Evolutionary conservation across 2,113 vertebrate species (phyloP).

Genomic region (Dunckerocampus dactyliophorus): DNA sequence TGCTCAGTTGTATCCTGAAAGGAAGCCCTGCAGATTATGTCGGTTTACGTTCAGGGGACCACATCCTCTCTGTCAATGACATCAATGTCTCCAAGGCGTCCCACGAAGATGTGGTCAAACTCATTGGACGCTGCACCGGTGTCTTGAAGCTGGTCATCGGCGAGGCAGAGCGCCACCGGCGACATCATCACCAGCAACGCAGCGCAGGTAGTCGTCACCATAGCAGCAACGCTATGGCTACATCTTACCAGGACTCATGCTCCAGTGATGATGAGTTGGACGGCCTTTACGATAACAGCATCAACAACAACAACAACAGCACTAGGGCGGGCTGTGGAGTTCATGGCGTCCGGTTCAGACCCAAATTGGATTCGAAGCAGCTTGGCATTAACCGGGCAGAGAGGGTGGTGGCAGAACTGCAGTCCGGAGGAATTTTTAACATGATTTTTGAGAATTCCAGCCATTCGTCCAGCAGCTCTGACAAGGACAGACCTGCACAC

Average conservation of each 20-base stretch:
- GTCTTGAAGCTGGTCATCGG: constrained; percentile 85
- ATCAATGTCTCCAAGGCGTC: constrained; percentile 91
- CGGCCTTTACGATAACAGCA: constrained; percentile 77
- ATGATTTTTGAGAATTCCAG: constrained; percentile 93
- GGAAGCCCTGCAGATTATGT: constrained; percentile 92
- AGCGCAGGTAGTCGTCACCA: constrained; percentile 41
- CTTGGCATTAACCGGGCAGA: constrained; percentile 92
- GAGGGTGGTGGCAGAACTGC: constrained; percentile 92
- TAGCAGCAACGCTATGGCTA: constrained; percentile 41
- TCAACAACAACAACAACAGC: constrained; percentile 63
- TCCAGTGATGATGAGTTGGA: constrained; percentile 92
- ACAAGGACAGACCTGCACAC: constrained; percentile 72
- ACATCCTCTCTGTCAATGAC: constrained; percentile 88
- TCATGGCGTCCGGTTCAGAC: constrained; percentile 76
- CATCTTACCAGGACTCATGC: constrained; percentile 77
- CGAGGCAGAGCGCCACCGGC: constrained; percentile 70
- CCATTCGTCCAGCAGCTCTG: constrained; percentile 74
- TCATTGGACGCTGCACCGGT: constrained; percentile 92
- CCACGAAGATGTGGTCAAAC: constrained; percentile 95
- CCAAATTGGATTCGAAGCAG: constrained; percentile 85
- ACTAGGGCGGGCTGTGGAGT: constrained; percentile 40
- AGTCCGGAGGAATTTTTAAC: constrained; percentile 92
- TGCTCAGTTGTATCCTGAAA: constrained; percentile 87
- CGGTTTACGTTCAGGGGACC: constrained; percentile 87
- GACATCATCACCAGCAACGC: constrained; percentile 59